Evolutionary conservation across 2,797 vertebrate genomes (phyloP), one percentile per base, ranked within the genome.

Genomic region (Cirrhinus molitorella): DNA sequence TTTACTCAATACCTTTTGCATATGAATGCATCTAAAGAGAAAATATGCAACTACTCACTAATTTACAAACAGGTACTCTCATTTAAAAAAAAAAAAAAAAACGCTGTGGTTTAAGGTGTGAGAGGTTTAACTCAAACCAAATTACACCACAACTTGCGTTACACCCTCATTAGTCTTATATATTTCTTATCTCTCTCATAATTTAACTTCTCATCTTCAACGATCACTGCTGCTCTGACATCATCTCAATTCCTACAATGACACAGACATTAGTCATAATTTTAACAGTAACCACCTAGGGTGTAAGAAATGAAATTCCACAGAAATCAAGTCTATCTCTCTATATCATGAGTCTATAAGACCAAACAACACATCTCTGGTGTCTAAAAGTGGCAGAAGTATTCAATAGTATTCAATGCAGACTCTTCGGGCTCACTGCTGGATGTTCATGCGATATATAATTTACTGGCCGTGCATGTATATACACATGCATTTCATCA

Each of bases 401-500:
- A n/a, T 53, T 21, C 25, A 9, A 25, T 31, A 11, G 19, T n/a
- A n/a, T 43, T 12, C 12, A 17, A 21, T 25, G 51, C 9, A 75
- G 51, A 40, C 51, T 40, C 72, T 57, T 74, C 8, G 6, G 21
- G 13, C 13, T 11, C 31, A 17, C 40, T 45, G 34, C 53, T 25
- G 34, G 14, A 43, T 23, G 34, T 25, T 59, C 53, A 25, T 43
- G 16, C 59, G 19, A 37, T n/a, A 55, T 55, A 49, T 59, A 8
- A 57, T 59, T 75, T 25, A 59, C 16, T 43, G 53, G 13, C 53
- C 1, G 13, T 57, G 73, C 59, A 57, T 75, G 65, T 67, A 49
- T 67, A 65, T 51, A 23, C 77, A 80, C 47, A 70, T 21, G 65
- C 4, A 43, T 53, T 70, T 80, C 65, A 80, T 70, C 51, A 67